Conservation (phyloP, 2,797 vertebrate genomes). For the Phrynocephalus vlangalii region DNA sequence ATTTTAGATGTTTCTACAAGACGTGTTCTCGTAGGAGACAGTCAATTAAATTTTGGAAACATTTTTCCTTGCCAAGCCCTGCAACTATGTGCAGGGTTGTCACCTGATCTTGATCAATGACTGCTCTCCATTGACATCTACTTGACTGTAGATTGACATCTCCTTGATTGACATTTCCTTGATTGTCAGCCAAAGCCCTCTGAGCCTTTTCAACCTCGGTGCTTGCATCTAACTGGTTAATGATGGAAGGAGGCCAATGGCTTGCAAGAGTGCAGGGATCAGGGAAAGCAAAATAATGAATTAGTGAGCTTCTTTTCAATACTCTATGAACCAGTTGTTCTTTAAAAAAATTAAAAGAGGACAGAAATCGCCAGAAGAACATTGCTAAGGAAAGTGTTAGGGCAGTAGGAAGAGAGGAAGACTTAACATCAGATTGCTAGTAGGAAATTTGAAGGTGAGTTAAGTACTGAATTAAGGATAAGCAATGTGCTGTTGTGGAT, state of each 20-base stretch:
- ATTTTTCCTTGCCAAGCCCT: neutral
- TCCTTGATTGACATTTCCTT: neutral
- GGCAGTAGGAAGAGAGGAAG: too few relatives aligned
- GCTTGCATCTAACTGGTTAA: neutral
- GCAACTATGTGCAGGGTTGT: neutral
- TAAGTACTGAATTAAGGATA: too few relatives aligned
- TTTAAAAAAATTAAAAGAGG: too few relatives aligned
- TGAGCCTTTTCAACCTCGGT: neutral
- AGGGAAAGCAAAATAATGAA: constrained; percentile 3
- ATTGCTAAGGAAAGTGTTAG: too few relatives aligned
- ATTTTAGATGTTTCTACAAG: neutral
- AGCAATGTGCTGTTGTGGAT: too few relatives aligned
- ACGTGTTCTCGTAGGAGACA: neutral
- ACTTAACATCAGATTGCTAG: too few relatives aligned
- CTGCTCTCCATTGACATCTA: neutral
- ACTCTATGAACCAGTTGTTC: neutral
- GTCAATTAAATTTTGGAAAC: neutral
- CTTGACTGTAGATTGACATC: neutral
- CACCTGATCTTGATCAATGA: too few relatives aligned
- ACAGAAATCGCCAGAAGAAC: too few relatives aligned
- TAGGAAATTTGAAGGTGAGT: too few relatives aligned
- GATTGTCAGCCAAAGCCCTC: neutral
- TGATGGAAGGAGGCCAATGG: neutral
- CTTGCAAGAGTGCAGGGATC: constrained; percentile 1
- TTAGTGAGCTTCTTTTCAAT: neutral